Conservation (phyloP, 2,888 invertebrate species). For the Biston betularia region DNA sequence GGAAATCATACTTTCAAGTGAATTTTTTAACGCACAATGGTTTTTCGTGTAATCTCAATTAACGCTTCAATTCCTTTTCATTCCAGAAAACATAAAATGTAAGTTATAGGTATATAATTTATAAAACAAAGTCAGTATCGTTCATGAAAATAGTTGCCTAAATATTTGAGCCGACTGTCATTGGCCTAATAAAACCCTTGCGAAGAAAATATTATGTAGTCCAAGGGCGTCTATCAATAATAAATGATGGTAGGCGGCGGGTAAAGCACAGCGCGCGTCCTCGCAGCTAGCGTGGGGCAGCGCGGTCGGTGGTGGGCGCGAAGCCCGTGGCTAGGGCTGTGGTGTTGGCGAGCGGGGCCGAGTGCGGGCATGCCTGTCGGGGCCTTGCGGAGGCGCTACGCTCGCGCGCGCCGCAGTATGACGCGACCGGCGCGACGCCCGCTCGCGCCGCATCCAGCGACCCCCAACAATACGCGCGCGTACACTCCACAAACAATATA, state of each 20-base stretch:
- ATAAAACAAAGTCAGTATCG: constrained; percentile 9
- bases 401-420: constrained; percentile 75
- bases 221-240: constrained; percentile 79
- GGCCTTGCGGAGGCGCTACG: constrained; percentile 44
- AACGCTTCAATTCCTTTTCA: background rate
- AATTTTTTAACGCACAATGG: background rate
- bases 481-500: constrained; percentile 40
- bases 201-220: constrained; percentile 69
- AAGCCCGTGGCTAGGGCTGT: background rate
- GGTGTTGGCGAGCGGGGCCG: constrained; percentile 51
- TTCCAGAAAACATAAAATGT: background rate
- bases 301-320: constrained; percentile 6
- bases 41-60: background rate
- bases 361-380: constrained; percentile 53
- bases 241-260: constrained; percentile 69
- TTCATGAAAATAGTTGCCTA: constrained; percentile 11
- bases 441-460: constrained; percentile 57
- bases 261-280: constrained; percentile 20
- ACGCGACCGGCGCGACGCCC: constrained; percentile 75
- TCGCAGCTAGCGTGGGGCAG: constrained; percentile 1
- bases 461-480: constrained; percentile 36
- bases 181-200: constrained; percentile 68
- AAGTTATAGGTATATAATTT: background rate
- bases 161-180: constrained; percentile 48
- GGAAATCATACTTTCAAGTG: background rate